A percentile compares a stretch with the other conserved stretches of the same genome.
These are phyloP conservation scores for Acromyrmex heyeri DNA, from an alignment of 1,140 invertebrate genomes.

Conservation along the genomic window DNA sequence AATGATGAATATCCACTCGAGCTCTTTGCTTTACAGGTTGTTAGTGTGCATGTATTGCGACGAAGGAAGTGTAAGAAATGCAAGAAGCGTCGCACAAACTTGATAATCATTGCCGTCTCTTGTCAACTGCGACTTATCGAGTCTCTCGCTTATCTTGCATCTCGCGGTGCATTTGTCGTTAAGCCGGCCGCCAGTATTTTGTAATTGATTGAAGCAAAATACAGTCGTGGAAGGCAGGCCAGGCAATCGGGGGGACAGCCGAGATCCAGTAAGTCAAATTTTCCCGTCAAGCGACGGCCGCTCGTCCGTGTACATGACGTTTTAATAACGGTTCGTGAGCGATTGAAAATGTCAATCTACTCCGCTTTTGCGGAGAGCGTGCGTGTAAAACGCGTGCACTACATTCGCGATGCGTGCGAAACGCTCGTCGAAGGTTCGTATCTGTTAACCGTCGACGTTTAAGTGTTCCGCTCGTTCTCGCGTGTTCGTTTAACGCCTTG, in stretches of 20 bases:
- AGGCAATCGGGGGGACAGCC: slow-evolving; percentile 48
- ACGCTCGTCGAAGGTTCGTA: slow-evolving; percentile 35
- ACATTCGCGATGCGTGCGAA: slow-evolving; percentile 49
- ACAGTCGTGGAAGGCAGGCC: slow-evolving; percentile 57
- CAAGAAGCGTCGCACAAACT: slow-evolving; percentile 35
- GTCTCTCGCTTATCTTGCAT: slow-evolving; percentile 37
- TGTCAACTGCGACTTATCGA: slow-evolving; percentile 54
- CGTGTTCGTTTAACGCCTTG: slow-evolving; percentile 40
- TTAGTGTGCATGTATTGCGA: slow-evolving; percentile 39
- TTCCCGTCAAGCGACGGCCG: slow-evolving; percentile 54
- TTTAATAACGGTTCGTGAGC: slow-evolving; percentile 63
- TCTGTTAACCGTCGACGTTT: slow-evolving; percentile 44
- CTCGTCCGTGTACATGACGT: slow-evolving; percentile 61
- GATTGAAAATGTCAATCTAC: slow-evolving; percentile 65
- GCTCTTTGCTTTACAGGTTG: slow-evolving; percentile 23
- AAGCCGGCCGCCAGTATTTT: slow-evolving; percentile 50
- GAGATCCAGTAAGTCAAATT: slow-evolving; percentile 64
- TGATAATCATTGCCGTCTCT: slow-evolving; percentile 58
- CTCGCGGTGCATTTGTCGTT: slow-evolving; percentile 37
- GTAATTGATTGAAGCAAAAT: slow-evolving; percentile 58
- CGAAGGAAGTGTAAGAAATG: slow-evolving; percentile 33
- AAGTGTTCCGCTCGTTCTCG: slow-evolving; percentile 19
- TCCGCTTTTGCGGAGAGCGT: slow-evolving; percentile 51
- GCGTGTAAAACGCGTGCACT: slow-evolving; percentile 55
- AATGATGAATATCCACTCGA: slow-evolving; percentile 48